Evolutionary conservation across 2,797 vertebrate species (phyloP).

Genomic region (Mus minutoides): DNA sequence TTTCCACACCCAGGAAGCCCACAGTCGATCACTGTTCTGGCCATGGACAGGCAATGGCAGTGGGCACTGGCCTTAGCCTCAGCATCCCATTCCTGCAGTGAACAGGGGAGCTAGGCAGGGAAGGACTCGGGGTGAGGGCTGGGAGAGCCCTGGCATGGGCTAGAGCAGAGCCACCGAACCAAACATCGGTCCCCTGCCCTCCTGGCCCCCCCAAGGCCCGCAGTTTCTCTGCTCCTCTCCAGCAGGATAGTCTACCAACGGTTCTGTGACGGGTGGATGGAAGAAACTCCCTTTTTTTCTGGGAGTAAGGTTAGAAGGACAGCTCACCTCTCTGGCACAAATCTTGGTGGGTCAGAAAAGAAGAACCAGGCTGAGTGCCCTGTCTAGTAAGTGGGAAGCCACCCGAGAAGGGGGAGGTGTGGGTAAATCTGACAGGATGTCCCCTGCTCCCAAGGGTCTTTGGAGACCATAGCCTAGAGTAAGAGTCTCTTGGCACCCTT

Average conservation of each 20-base stretch:
- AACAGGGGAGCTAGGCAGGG: not conserved
- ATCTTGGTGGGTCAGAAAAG: not conserved
- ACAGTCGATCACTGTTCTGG: not conserved
- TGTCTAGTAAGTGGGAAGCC: not conserved
- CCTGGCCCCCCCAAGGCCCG: too few relatives aligned
- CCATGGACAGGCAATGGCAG: not conserved
- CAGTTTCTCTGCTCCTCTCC: not conserved
- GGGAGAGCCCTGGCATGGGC: not conserved
- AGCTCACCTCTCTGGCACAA: not conserved
- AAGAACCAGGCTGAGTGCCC: not conserved
- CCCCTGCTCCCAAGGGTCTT: not conserved
- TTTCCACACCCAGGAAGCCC: too few relatives aligned
- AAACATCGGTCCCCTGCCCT: not conserved
- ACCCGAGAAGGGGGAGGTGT: not conserved
- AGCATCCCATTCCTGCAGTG: not conserved
- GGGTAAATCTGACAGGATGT: not conserved
- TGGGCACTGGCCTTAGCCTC: not conserved
- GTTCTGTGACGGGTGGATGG: fast-evolving
- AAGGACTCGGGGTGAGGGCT: not conserved
- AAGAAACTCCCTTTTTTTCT: not conserved
- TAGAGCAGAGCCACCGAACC: not conserved
- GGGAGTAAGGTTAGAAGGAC: not conserved
- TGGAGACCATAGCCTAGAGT: not conserved
- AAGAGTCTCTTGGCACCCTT: not conserved
- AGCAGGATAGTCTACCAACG: too few relatives aligned